These are phyloP conservation scores for Callorhinus ursinus DNA, from an alignment of 2,113 vertebrate species.

Conservation along the genomic window DNA sequence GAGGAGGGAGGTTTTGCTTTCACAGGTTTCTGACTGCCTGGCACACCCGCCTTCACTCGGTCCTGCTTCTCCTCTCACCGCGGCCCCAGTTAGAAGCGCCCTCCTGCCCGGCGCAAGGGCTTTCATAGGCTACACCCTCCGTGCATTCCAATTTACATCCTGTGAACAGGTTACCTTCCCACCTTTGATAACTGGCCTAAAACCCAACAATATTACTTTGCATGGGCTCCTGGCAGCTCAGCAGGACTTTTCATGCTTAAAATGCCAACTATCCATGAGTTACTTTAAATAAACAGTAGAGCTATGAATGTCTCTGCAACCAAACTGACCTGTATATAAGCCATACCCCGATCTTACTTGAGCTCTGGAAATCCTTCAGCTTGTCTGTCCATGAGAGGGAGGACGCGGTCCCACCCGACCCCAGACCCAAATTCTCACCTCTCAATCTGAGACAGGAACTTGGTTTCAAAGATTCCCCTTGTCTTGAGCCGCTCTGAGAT, in stretches of 20 bases:
- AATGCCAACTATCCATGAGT: not conserved
- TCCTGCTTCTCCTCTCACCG: not conserved
- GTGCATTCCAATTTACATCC: not conserved
- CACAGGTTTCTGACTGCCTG: not conserved
- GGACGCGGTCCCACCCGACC: not conserved
- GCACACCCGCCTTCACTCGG: not conserved
- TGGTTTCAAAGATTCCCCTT: conserved; percentile 96
- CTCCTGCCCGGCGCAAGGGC: not conserved
- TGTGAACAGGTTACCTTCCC: not conserved
- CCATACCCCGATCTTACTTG: not conserved
- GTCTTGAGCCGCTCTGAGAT: conserved; percentile 96
- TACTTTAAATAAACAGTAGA: not conserved
- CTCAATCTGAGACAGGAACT: conserved; percentile 98
- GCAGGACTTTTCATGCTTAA: conserved; percentile 3
- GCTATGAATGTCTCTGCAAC: not conserved
- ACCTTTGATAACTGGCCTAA: not conserved
- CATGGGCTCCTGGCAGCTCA: not conserved
- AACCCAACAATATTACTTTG: not conserved
- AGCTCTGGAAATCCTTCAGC: not conserved
- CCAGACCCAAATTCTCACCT: conserved; percentile 85
- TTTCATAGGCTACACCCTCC: not conserved
- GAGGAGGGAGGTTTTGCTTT: not conserved
- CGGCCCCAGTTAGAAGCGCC: not conserved
- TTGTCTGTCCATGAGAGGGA: not conserved
- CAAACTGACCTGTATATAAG: not conserved